Percentiles rank a stretch among this genome's conserved stretches.
Evolutionary conservation across 2,113 vertebrate genomes (phyloP).

Genomic region (Peromyscus leucopus): DNA sequence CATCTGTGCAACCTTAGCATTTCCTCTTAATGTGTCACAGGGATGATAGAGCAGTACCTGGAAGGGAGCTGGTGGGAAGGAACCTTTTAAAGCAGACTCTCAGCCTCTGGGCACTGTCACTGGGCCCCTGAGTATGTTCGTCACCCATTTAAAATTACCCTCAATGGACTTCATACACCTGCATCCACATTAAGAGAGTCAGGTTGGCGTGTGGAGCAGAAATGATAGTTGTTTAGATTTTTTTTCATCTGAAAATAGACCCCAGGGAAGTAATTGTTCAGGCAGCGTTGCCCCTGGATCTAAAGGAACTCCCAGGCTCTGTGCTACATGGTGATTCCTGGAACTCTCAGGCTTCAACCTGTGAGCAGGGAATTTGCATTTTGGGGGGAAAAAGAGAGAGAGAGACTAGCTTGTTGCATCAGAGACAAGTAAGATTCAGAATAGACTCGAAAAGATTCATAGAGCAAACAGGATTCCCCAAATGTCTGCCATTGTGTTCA

Average conservation of each 20-base stretch:
- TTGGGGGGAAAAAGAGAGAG: not conserved
- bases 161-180: not conserved
- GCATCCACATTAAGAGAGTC: slow-evolving; percentile 15
- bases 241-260: slow-evolving; percentile 41
- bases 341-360: not conserved
- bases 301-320: not conserved
- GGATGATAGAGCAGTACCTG: slow-evolving; percentile 47
- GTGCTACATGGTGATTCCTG: slow-evolving; percentile 41
- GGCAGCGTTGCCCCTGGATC: slow-evolving; percentile 26
- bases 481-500: not conserved
- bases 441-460: slow-evolving; percentile 2
- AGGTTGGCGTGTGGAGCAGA: slow-evolving; percentile 47
- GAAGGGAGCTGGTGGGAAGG: slow-evolving; percentile 36
- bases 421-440: slow-evolving; percentile 22
- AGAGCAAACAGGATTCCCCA: not conserved
- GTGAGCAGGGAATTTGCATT: slow-evolving; percentile 43
- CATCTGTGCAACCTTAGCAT: not conserved
- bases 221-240: slow-evolving; percentile 59
- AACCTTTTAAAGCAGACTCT: slow-evolving; percentile 61
- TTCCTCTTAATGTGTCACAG: slow-evolving; percentile 43
- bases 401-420: not conserved
- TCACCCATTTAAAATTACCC: slow-evolving; percentile 24
- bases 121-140: not conserved
- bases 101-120: not conserved
- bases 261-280: slow-evolving; percentile 44